Conservation (phyloP, 1,140 invertebrate genomes). For the Sinonovacula constricta region DNA sequence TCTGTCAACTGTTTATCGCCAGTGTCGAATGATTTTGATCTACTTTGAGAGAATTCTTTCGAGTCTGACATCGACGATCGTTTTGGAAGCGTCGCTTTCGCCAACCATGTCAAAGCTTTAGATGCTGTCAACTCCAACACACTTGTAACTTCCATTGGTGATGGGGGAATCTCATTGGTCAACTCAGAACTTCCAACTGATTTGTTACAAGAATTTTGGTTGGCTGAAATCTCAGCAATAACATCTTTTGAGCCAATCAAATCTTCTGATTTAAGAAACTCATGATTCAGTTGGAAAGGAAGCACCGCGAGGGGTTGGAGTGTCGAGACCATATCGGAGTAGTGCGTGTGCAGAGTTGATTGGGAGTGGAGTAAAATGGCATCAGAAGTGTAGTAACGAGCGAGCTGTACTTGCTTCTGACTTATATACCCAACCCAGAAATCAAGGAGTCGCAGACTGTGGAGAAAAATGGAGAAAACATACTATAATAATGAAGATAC, state of each 20-base stretch:
- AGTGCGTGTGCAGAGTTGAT: slow-evolving; percentile 81
- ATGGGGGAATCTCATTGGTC: slow-evolving; percentile 19
- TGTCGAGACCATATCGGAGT: slow-evolving; percentile 86
- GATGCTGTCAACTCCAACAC: slow-evolving; percentile 41
- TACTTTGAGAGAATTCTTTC: slow-evolving; percentile 8
- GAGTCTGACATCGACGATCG: not conserved
- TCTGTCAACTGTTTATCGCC: slow-evolving; percentile 36
- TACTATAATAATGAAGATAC: not conserved
- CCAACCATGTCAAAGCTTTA: slow-evolving; percentile 43
- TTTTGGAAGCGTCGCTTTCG: slow-evolving; percentile 36
- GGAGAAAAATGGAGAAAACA: slow-evolving; percentile 44
- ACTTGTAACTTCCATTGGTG: slow-evolving; percentile 8
- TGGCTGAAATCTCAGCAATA: slow-evolving; percentile 7
- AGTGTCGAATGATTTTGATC: slow-evolving; percentile 15
- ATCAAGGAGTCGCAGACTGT: slow-evolving; percentile 88
- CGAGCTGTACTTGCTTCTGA: slow-evolving; percentile 88
- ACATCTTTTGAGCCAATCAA: slow-evolving; percentile 37
- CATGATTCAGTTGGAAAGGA: slow-evolving; percentile 88
- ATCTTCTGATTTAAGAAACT: slow-evolving; percentile 81
- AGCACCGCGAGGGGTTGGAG: slow-evolving; percentile 87
- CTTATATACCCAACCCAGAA: slow-evolving; percentile 91
- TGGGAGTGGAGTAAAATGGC: slow-evolving; percentile 86
- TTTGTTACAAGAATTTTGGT: slow-evolving; percentile 23
- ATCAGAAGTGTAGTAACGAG: slow-evolving; percentile 87
- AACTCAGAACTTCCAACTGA: not conserved